Conservation (phyloP, 2,113 vertebrate genomes). For the Zosterops hypoxanthus region DNA sequence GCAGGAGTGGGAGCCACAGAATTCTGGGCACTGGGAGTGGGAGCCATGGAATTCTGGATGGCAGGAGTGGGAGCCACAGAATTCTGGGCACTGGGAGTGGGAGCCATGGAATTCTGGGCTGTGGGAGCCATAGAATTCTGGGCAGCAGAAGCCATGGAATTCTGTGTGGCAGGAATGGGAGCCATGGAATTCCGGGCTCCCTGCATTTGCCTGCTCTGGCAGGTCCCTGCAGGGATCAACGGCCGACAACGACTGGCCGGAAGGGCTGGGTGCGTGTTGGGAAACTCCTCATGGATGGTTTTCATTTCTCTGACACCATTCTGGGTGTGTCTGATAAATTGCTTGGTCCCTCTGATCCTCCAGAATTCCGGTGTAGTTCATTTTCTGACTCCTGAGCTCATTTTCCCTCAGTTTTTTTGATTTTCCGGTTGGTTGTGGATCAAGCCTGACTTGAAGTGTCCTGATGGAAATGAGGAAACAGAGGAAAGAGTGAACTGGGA, state of each 20-base stretch:
- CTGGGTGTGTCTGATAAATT: not conserved
- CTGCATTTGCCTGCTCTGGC: not conserved
- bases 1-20: fast-evolving
- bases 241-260: fast-evolving
- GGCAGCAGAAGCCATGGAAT: not conserved
- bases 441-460: not conserved
- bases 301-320: not conserved
- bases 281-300: not conserved
- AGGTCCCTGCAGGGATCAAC: no score
- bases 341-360: not conserved
- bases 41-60: not conserved
- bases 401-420: not conserved
- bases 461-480: not conserved
- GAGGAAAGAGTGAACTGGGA: not conserved
- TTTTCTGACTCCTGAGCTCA: not conserved
- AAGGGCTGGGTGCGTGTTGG: not conserved
- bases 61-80: no score
- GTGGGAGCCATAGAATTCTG: no score
- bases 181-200: not conserved
- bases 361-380: not conserved
- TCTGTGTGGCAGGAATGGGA: not conserved
- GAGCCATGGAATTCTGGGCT: no score
- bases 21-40: no score
- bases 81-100: no score
- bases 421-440: not conserved